Base-by-base conservation (phyloP, 2,113 vertebrate genomes). In the Saccopteryx leptura region DNA sequence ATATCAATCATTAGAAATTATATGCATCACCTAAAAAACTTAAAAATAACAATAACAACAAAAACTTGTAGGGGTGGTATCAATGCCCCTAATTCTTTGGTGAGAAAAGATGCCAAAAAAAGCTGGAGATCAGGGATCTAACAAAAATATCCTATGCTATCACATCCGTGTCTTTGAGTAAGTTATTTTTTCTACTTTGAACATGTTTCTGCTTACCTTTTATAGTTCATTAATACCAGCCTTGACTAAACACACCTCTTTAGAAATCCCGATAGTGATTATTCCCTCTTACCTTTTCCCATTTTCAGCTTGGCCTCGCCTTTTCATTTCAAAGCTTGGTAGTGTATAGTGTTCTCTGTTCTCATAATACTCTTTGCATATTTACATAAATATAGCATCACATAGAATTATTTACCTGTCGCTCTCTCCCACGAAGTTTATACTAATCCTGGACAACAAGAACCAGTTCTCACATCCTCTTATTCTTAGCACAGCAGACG, bases 131-230 rank as follows among this genome's bases (percentile, higher is more conserved):
- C 14, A 56, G 10, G 72, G n/a, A 68, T 72, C 33, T 74, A 85
- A 61, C 24, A 80, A 80, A 86, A 90, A 31, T 46, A 91, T 58
- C 23, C 7, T 71, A 83, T 19, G 4, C 7, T 79, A 56, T 66
- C 19, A 50, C 6, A 15, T 46, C 1, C 69, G 76, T 33, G 9
- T 26, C 75, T 80, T 56, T 15, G 0, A 14, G 4, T 52, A 76
- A 65, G 60, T 66, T 93, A 96, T 28, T 84, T 82, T 23, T 18
- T 92, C 23, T 83, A 76, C 10, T 84, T 19, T 96, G n/a, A 88
- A 86, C 21, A 39, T 69, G 81, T 31, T 93, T 94, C 33, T 31
- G 81, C 61, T 63, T 75, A 15, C 9, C 48, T 26, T 91, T 90
- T 84, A 90, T 13, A 56, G 17, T 56, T 93, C 89, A 65, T 31